Percentiles rank a stretch among this genome's conserved stretches.
Conservation (phyloP, 2,797 vertebrate genomes). For the Hippopotamyrus pictus region DNA sequence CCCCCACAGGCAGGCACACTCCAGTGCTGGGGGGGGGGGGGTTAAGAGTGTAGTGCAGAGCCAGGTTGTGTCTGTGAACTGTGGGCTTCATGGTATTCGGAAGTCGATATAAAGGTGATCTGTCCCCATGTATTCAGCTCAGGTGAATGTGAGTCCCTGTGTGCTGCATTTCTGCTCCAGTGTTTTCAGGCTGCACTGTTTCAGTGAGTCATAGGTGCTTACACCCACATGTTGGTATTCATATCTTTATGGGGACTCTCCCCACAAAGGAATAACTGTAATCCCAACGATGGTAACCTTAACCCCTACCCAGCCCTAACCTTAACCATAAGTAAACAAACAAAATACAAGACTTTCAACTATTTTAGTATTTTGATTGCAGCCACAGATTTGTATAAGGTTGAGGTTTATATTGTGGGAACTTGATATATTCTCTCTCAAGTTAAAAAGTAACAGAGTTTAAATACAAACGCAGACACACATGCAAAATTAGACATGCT, state of each 20-base stretch:
- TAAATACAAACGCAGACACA: background rate
- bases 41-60: background rate
- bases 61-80: background rate
- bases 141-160: background rate
- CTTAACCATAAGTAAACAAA: background rate
- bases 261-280: background rate
- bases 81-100: background rate
- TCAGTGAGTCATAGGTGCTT: background rate
- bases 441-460: background rate
- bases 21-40: background rate
- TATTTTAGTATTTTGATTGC: background rate
- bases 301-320: background rate
- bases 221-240: background rate
- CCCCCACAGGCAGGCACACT: background rate
- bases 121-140: background rate
- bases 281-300: background rate
- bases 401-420: background rate
- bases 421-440: background rate
- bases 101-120: background rate
- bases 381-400: background rate
- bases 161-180: background rate
- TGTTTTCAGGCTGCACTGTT: background rate
- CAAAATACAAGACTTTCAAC: background rate
- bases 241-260: background rate
- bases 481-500: background rate